Conservation (phyloP, 2,113 vertebrate genomes). For the Phainopepla nitens region DNA sequence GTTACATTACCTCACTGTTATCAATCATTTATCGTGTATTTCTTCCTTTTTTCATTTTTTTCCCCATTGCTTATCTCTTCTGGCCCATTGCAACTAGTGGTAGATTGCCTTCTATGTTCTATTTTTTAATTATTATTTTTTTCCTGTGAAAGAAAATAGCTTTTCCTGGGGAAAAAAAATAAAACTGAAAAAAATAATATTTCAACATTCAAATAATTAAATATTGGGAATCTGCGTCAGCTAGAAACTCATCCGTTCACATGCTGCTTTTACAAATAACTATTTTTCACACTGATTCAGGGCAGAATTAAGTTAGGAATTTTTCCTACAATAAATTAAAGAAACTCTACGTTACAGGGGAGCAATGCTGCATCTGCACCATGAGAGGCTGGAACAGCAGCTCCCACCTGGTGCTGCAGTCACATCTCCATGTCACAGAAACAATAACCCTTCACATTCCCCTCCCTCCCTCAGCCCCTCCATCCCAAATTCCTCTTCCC, state of each 20-base stretch:
- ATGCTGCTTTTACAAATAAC: not conserved
- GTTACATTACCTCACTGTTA: not conserved
- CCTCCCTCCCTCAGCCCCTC: not conserved
- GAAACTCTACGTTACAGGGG: fast-evolving
- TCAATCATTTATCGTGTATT: not conserved
- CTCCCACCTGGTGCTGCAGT: not conserved
- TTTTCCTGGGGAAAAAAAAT: not conserved
- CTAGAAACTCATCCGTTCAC: not conserved
- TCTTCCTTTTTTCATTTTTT: not conserved
- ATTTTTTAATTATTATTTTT: not conserved
- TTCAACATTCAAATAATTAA: not conserved
- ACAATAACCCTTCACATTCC: not conserved
- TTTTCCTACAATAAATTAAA: not conserved
- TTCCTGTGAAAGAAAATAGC: not conserved
- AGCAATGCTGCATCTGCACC: fast-evolving
- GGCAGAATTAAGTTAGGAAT: not conserved
- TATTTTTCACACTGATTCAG: not conserved
- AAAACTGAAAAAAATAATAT: not conserved
- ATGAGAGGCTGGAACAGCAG: not conserved
- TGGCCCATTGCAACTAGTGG: not conserved
- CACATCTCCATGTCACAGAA: not conserved
- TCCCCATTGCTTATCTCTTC: not conserved
- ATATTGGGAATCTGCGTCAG: not conserved
- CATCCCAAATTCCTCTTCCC: not conserved
- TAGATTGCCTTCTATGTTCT: not conserved